Conservation (phyloP, 1,140 invertebrate genomes). For the Lethocerus indicus region DNA sequence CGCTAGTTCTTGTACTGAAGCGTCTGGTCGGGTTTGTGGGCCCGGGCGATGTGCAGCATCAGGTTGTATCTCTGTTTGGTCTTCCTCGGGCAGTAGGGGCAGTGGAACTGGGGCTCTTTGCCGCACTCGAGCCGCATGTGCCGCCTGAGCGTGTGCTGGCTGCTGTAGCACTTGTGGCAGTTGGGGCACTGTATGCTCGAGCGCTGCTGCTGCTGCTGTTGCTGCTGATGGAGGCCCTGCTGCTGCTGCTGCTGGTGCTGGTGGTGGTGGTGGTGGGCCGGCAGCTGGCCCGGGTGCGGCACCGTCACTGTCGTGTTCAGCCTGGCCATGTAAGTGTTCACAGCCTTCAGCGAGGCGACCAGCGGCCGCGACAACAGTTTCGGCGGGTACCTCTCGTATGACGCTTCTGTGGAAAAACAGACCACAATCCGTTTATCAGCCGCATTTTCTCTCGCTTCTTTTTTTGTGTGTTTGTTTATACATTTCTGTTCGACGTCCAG, state of each 20-base stretch:
- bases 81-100: slow-evolving; percentile 29
- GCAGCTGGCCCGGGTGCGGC: neutral
- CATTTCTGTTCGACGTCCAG: no score
- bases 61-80: slow-evolving; percentile 21
- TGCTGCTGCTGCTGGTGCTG: neutral
- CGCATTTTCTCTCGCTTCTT: no score
- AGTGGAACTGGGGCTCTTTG: slow-evolving; percentile 29
- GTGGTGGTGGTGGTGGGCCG: neutral
- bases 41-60: slow-evolving; percentile 17
- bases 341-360: slow-evolving; percentile 3
- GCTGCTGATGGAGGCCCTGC: neutral
- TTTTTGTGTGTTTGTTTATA: no score
- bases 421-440: no score
- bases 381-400: no score
- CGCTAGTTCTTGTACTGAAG: no score
- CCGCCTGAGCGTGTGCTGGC: slow-evolving; percentile 29
- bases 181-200: slow-evolving; percentile 26
- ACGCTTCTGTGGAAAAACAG: no score
- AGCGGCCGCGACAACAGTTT: slow-evolving; percentile 7
- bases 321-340: neutral
- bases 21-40: slow-evolving; percentile 12
- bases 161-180: slow-evolving; percentile 31
- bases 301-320: slow-evolving; percentile 1
- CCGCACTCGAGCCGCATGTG: slow-evolving; percentile 34
- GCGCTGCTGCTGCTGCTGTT: neutral